Percentiles rank a stretch among this genome's conserved stretches.
These are phyloP conservation scores for Eupithecia subumbrata DNA, from an alignment of 2,888 invertebrate genomes.

Conservation along the genomic window DNA sequence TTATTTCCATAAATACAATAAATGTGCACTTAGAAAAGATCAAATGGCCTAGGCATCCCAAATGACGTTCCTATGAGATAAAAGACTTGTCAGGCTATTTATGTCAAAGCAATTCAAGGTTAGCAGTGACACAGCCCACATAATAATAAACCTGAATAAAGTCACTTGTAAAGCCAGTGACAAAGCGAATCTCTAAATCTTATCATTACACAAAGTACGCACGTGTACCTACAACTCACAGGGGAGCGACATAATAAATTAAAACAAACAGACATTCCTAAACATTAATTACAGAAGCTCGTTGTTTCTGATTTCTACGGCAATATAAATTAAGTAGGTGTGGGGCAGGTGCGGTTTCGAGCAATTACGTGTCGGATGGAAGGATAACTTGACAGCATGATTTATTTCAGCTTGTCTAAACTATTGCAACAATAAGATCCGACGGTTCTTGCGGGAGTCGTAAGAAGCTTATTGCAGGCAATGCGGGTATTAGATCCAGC, in stretches of 20 bases:
- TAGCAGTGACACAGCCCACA: not conserved
- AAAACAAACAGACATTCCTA: slow-evolving; percentile 29
- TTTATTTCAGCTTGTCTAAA: slow-evolving; percentile 19
- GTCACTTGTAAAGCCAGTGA: not conserved
- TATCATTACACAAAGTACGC: not conserved
- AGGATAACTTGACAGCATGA: slow-evolving; percentile 19
- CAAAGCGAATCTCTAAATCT: not conserved
- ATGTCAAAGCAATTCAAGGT: not conserved
- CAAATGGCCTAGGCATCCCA: not conserved
- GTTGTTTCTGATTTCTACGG: slow-evolving; percentile 32
- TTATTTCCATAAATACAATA: too few species aligned
- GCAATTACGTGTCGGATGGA: slow-evolving; percentile 26
- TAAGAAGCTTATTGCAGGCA: not conserved
- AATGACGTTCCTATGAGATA: not conserved
- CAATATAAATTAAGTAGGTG: slow-evolving; percentile 32
- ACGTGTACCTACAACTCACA: not conserved
- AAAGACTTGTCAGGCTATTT: not conserved
- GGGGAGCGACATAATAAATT: slow-evolving; percentile 26
- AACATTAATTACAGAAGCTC: slow-evolving; percentile 28
- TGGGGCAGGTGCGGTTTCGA: slow-evolving; percentile 26
- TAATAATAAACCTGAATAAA: not conserved
- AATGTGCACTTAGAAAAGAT: too few species aligned
- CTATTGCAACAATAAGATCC: slow-evolving; percentile 9
- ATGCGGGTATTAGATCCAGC: not conserved
- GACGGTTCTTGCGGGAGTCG: not conserved